Percentiles rank a stretch among this genome's conserved stretches.
Conservation (phyloP, 2,888 invertebrate species). For the Linyphia triangularis region DNA sequence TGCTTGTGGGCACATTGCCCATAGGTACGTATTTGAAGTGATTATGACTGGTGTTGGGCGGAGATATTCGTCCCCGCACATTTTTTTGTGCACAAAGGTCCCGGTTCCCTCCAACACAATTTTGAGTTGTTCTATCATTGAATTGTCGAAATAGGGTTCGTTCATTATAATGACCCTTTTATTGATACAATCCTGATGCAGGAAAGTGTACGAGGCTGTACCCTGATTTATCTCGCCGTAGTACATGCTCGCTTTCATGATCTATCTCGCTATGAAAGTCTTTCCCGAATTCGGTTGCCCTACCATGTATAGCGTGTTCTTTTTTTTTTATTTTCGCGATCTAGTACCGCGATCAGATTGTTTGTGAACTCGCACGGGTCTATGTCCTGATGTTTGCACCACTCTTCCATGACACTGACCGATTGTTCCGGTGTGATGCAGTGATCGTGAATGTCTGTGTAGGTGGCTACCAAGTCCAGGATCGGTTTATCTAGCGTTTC, state of each 20-base stretch:
- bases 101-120: conserved; percentile 22
- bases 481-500: neutral
- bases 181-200: conserved; percentile 32
- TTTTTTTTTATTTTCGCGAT: neutral
- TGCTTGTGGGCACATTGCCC: neutral
- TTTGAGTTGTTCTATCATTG: conserved; percentile 34
- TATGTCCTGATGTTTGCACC: conserved; percentile 9
- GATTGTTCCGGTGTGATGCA: neutral
- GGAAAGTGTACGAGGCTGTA: neutral
- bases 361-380: neutral
- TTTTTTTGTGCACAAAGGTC: conserved; percentile 27
- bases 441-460: neutral
- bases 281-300: conserved; percentile 1
- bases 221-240: conserved; percentile 31
- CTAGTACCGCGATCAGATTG: neutral
- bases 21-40: conserved; percentile 18
- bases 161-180: conserved; percentile 35
- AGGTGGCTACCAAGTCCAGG: neutral
- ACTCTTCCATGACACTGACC: neutral
- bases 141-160: conserved; percentile 17
- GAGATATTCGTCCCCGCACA: conserved; percentile 12
- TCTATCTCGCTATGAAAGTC: neutral
- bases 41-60: conserved; percentile 27
- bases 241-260: neutral
- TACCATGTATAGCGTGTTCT: neutral